Evolutionary conservation across 1,140 invertebrate species (phyloP).

Genomic region (Dendroctonus valens): DNA sequence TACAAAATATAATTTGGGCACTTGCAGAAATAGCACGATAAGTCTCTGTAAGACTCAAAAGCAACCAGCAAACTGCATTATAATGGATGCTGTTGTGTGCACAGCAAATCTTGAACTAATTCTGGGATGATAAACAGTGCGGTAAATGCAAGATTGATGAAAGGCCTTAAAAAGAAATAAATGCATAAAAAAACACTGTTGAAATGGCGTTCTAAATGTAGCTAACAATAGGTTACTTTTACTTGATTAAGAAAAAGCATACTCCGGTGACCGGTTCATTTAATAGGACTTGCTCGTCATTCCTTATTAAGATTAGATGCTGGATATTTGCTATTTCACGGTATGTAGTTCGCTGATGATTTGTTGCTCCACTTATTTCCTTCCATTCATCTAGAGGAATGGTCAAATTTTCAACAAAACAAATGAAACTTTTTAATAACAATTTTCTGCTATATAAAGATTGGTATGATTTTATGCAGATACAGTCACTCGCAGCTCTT

Average conservation of each 20-base stretch:
- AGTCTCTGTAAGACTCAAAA: too few relatives aligned
- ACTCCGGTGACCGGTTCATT: conserved; percentile 12
- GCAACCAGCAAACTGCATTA: too few relatives aligned
- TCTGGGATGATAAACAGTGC: conserved; percentile 11
- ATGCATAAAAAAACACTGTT: conserved; percentile 6
- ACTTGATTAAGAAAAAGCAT: conserved; percentile 12
- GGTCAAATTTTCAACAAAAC: conserved; percentile 32
- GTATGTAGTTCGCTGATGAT: conserved; percentile 23
- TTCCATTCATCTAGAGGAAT: conserved; percentile 33
- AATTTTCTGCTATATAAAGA: conserved; percentile 18
- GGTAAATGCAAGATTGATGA: conserved; percentile 12
- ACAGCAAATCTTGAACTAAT: conserved; percentile 4
- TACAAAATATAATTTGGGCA: too few relatives aligned
- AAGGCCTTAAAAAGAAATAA: conserved; percentile 4
- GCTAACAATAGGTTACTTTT: conserved; percentile 14
- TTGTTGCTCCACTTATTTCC: conserved; percentile 38
- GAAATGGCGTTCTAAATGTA: conserved; percentile 13
- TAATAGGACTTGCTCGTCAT: conserved; percentile 13
- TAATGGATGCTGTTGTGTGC: not conserved
- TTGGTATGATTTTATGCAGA: not conserved
- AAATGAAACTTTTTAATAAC: conserved; percentile 31
- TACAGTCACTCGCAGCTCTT: conserved; percentile 1
- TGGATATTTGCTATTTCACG: conserved; percentile 28
- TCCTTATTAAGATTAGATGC: conserved; percentile 12
- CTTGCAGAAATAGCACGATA: too few relatives aligned